Evolutionary conservation across 2,113 vertebrate genomes (phyloP), one percentile per base, ranked within the genome.

Genomic region (Callorhinus ursinus): DNA sequence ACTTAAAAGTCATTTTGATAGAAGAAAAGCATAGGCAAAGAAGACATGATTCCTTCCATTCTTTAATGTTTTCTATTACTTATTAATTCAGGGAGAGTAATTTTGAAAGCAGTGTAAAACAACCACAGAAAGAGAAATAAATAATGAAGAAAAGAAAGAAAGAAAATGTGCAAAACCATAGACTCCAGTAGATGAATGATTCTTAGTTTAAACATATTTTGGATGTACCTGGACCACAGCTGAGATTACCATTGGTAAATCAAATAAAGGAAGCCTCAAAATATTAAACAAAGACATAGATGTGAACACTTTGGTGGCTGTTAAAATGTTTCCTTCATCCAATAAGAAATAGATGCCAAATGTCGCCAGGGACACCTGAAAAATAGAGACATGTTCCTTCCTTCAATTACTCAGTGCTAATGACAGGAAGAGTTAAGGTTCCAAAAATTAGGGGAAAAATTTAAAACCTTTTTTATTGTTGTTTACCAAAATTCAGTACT

Each of bases 231-330:
- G 98, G 15, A 97, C 95, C 89, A 98, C 96, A 67, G 94, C 77
- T 95, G 98, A 99, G 88, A 98, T 98, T 77, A 98, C 95, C 0
- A 79, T 63, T 4, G 98, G 98, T 51, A 98, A 98, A 80, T 98
- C 97, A 91, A 98, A 98, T 79, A 98, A 95, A 96, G 97, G 97
- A 86, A 98, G 97, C 46, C 94, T 92, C 69, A 99, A 98, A 88
- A 98, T 98, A 79, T 98, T 99, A 97, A 99, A 98, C 72, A 99
- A 98, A 89, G 98, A 98, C 53, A 99, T 93, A 39, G 98, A 98
- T 11, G 98, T 98, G 96, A 98, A 99, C 57, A 98, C 97, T 97
- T 98, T 97, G 53, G 98, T 95, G 12, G 97, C 97, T 53, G 98
- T 98, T 96, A 98, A 98, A 98, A 98, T 65, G 85, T 98, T 98